Conservation (phyloP, 2,113 vertebrate species). For the Phrynocephalus versicolor region DNA sequence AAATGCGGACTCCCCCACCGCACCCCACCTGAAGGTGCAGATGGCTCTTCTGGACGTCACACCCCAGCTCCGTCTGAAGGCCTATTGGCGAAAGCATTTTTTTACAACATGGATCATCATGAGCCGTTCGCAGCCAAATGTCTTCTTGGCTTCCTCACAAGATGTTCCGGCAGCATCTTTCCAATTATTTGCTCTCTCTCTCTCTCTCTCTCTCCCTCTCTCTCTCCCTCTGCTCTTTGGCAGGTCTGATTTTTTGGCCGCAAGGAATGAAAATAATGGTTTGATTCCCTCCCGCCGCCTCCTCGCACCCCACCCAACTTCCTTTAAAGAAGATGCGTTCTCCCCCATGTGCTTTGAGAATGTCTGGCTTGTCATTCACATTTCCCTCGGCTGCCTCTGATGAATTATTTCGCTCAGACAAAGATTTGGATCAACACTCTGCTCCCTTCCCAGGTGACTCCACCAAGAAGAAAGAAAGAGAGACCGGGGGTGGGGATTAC, state of each 20-base stretch:
- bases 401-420: conserved; percentile 2
- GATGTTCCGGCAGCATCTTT: conserved; percentile 39
- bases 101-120: conserved; percentile 55
- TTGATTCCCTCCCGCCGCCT: background rate
- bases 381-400: conserved; percentile 4
- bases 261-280: background rate
- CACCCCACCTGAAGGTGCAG: background rate
- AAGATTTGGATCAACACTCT: background rate
- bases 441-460: background rate
- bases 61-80: conserved; percentile 16
- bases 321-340: no score
- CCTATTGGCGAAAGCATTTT: conserved; percentile 34
- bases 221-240: conserved; percentile 42
- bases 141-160: conserved; percentile 59
- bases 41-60: background rate
- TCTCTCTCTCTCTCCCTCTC: background rate
- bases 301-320: background rate
- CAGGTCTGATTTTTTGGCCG: conserved; percentile 41
- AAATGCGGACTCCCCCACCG: background rate
- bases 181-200: conserved; percentile 29
- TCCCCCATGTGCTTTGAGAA: conserved; percentile 19
- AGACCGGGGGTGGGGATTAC: background rate
- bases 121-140: conserved; percentile 53
- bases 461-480: background rate
- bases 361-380: conserved; percentile 28